phyloP scores from a whole-genome alignment of 2,888 invertebrate genomes.

The Cyaniris semiargus region DNA sequence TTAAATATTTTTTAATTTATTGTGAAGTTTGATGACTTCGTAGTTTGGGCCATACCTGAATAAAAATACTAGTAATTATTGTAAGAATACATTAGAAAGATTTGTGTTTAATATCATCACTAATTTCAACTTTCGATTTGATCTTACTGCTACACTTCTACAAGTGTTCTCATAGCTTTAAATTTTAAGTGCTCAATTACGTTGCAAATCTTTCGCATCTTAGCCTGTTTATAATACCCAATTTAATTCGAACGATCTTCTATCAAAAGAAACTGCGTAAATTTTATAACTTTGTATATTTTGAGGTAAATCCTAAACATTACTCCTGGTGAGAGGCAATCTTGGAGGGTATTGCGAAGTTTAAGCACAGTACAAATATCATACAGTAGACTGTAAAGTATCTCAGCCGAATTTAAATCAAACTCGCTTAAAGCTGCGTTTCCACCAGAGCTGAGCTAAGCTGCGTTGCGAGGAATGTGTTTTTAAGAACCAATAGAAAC shows the following conservation, averaged over 20 bases:
- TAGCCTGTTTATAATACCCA: background rate
- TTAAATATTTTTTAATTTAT: no score
- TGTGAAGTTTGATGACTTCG: no score
- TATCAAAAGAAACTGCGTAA: background rate
- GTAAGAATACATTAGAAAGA: no score
- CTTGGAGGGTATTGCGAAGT: slow-evolving; percentile 5
- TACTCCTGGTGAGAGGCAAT: background rate
- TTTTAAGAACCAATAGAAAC: no score
- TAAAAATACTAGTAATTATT: no score
- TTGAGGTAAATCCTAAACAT: background rate
- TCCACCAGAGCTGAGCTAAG: no score
- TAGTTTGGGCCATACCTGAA: no score
- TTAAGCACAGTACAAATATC: background rate
- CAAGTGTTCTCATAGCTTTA: background rate
- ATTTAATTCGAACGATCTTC: background rate
- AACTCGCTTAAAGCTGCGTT: no score
- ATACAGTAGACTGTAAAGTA: background rate
- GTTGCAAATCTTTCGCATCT: background rate
- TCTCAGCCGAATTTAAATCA: background rate
- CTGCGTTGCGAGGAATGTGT: no score
- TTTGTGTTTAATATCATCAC: no score
- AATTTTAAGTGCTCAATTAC: background rate
- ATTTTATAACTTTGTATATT: background rate
- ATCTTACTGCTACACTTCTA: no score
- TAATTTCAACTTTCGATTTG: no score